Base-by-base conservation (phyloP, 2,113 vertebrate species). In the Oncorhynchus clarkii region DNA sequence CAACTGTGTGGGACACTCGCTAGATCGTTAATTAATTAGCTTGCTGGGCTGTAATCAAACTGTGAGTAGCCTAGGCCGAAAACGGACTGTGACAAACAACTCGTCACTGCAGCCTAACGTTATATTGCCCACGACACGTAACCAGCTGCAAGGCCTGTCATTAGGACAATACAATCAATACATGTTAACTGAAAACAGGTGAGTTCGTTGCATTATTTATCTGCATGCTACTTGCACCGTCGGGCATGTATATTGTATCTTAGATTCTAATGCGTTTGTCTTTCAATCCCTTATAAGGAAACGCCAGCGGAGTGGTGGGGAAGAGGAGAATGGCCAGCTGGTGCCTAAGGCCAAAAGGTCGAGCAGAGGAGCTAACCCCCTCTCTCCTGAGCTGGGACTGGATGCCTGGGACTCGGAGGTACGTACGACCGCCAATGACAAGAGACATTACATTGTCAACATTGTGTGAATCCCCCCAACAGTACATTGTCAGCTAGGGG, bases 321-420 rank as follows among this genome's bases (percentile, higher is more conserved):
- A 97, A 67, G 96, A 96, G 14, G 96, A 96, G 8, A 95, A 93
- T 3, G 84, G 86, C 77, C 94, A 95, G 16, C 88, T 95, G 72
- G 88, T 92, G 68, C 96, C 95, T 0, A 95, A 96, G 84, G 95
- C 92, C 77, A 99, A 99, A 72, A 90, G 96, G 66, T 95, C 78
- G 67, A 95, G 82, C 76, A 93, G 91, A 82, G 86, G 91, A 82
- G 86, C 93, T 84, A 94, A 90, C 3, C 82, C 94, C 45, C 91
- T 94, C 75, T 93, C 95, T 7, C 88, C 90, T 2, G 92, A 92
- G 67, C 80, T 88, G 3, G 90, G 90, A 1, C 94, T 95, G 74
- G 97, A 99, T 79, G 95, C 95, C 0, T 98, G 96, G 95, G 97
- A 99, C 88, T 96, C 96, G 1, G 97, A 98, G 96, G 96, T 99